Evolutionary conservation across 2,113 vertebrate genomes (phyloP), one percentile per base, ranked within the genome.

Genomic region (Chloropsis hardwickii): DNA sequence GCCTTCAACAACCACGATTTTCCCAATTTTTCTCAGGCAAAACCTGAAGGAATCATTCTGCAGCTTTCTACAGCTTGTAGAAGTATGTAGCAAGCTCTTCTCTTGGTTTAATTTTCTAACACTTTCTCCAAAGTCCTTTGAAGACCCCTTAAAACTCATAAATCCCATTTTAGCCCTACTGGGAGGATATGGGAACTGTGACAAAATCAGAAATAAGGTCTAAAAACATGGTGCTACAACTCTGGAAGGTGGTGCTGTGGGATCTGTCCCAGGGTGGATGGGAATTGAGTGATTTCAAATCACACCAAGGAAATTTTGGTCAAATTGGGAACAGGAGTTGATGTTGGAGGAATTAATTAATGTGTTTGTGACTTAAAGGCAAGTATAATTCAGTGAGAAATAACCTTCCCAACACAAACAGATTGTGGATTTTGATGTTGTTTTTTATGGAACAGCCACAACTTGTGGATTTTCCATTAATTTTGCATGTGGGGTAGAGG

Each of bases 131-230:
- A 66, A 70, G 23, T 11, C 44, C 45, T 82, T 82, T 50, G 18
- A 67, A 81, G 20, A 40, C 1, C 12, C n/a, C 31, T 57, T 35
- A 56, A 44, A 56, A 5, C 2, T 8, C 7, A 0, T 11, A 9
- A 57, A 35, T 66, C 33, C n/a, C 45, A 16, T 70, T 31, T 3
- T 4, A 37, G n/a, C 48, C 48, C 11, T 6, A 3, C 4, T 25
- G 56, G 62, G 20, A 37, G 31, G 14, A 22, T 4, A 1, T 5
- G 37, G 54, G 37, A 39, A 35, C 25, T 79, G 69, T 22, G 48
- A 23, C 0, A 11, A 11, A 11, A 33, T 9, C 57, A 28, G 35
- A 16, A 67, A 12, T 2, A 3, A 14, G 27, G 40, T 24, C 1
- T 37, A 24, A 74, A 87, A 37, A 80, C 96, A 65, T 40, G 69